Conservation (phyloP, 2,797 vertebrate genomes). For the Momotus momota region DNA sequence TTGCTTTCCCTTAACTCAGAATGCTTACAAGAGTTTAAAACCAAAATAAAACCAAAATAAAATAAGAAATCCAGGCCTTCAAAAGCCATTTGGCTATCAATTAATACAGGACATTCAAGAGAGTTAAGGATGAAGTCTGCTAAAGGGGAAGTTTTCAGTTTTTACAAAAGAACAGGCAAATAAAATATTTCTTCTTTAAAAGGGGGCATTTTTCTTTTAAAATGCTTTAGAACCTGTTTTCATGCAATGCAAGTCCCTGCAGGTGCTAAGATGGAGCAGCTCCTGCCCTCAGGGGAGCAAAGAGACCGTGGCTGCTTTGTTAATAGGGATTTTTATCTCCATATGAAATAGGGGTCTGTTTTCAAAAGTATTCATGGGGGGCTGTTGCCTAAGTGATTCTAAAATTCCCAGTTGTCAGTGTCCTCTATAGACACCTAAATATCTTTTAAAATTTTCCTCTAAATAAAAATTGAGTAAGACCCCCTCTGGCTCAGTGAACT, state of each 20-base stretch:
- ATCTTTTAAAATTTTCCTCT: neutral
- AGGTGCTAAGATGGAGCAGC: neutral
- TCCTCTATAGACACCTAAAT: neutral
- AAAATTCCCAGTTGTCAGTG: neutral
- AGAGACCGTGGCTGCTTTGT: neutral
- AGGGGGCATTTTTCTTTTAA: neutral
- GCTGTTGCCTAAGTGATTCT: neutral
- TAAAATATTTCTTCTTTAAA: neutral
- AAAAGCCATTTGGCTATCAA: neutral
- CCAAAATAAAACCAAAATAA: neutral
- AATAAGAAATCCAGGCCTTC: neutral
- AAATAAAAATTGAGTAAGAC: neutral
- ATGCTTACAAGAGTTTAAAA: neutral
- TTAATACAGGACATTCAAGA: neutral
- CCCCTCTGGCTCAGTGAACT: neutral
- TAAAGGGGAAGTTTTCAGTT: neutral
- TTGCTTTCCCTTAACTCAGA: neutral
- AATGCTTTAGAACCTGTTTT: neutral
- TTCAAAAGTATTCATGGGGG: neutral
- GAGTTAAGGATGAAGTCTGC: neutral
- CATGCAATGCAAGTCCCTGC: neutral
- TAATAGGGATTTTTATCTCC: neutral
- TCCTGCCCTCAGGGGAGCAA: neutral
- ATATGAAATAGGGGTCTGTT: neutral
- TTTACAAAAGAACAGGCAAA: neutral